Percentiles rank a stretch among this genome's conserved stretches.
phyloP scores from a whole-genome alignment of 2,797 vertebrate genomes.

The Lagothrix lagotricha region DNA sequence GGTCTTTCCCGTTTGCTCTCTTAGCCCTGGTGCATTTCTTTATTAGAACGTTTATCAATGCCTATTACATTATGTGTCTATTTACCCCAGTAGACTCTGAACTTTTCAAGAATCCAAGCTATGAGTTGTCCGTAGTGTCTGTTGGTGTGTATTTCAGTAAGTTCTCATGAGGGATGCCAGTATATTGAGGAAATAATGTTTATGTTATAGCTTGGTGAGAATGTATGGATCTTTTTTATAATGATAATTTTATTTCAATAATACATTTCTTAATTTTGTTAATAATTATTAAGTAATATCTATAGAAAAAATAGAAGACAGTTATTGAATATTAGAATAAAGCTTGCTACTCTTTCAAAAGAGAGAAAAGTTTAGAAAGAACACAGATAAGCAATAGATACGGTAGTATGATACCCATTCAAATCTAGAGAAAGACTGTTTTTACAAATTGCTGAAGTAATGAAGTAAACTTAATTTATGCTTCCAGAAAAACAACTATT shows the following conservation, averaged over 20 bases:
- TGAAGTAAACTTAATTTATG: background rate
- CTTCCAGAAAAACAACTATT: background rate
- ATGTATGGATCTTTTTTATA: background rate
- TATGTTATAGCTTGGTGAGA: background rate
- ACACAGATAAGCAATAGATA: background rate
- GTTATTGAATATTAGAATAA: background rate
- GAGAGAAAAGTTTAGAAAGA: background rate
- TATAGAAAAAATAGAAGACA: background rate
- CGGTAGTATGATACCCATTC: background rate
- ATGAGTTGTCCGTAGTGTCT: background rate
- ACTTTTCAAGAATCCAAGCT: background rate
- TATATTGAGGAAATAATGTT: background rate
- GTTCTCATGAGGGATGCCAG: background rate
- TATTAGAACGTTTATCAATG: background rate
- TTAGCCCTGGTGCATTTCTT: background rate
- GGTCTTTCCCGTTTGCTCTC: background rate
- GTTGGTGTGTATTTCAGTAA: background rate
- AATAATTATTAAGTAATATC: background rate
- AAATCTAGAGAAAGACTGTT: background rate
- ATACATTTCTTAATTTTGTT: background rate
- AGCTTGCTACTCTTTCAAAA: background rate
- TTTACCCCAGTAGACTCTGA: background rate
- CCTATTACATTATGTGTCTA: background rate
- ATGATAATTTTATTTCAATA: background rate
- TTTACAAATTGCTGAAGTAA: background rate